Base-by-base conservation (phyloP, 30 jellyfish, hydroid and myxozoan genomes). In the Chironex yamaguchii region DNA sequence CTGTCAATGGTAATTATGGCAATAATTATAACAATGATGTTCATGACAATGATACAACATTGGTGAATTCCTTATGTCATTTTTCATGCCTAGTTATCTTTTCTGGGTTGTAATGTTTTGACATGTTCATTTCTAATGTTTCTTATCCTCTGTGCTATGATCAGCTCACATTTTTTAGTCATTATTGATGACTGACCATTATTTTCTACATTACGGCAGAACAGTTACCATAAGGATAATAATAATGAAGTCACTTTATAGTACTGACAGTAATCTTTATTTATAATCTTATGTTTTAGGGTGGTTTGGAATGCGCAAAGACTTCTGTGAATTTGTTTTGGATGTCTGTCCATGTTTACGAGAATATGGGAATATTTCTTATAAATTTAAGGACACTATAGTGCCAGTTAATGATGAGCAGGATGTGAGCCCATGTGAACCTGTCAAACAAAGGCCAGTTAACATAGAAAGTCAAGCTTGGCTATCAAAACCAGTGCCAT, bases 281-380 rank as follows among this genome's bases (percentile, higher is more conserved):
- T 54, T 66, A 28, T 28, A 4, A 3, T 65, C 23, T 11, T 28
- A 4, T 66, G 31, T 71, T 34, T 71, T 6, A 93, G 98, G 98
- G 98, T 93, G 98, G 98, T 93, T 93, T 67, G 98, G 98, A 24
- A 87, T 93, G 75, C 97, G 98, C 12, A 84, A 93, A 75, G 98
- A 93, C 49, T 93, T 93, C 35, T 93, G 98, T 32, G 98, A 93
- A 53, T 77, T 69, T 66, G 67, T 88, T 2, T 93, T 93, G 28
- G 97, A 89, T 24, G 29, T 67, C 4, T 79, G 96, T 63, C 98
- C 98, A 13, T 86, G 96, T 28, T 73, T 93, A 29, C 76, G 94
- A 66, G 98, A 93, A 80, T 93, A 87, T 72, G 98, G 98, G 0
- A 93, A 93, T 74, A 88, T 88, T 20, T 87, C 98, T 29, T 93